phyloP scores from a whole-genome alignment of 2,888 invertebrate species.

The Aspidapion aeneum region DNA sequence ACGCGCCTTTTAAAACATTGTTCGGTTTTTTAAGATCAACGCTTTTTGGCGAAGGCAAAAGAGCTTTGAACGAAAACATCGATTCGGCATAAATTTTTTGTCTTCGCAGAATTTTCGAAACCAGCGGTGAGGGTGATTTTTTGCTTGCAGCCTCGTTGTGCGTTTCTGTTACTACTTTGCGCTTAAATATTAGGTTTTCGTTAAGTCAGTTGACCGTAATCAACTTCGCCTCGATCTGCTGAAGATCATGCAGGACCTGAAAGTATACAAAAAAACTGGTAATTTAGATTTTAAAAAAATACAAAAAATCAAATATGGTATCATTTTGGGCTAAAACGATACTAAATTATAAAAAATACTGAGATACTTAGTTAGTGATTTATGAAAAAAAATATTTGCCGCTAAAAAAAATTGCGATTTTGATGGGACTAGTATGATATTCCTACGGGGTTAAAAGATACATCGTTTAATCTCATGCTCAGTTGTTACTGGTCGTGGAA shows the following conservation, averaged over 20 bases:
- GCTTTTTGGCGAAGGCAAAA: constrained; percentile 11
- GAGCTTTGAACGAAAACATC: constrained; percentile 21
- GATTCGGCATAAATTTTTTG: constrained; percentile 30
- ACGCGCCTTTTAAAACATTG: constrained; percentile 12
- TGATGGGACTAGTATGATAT: too few relatives aligned
- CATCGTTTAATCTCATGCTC: too few relatives aligned
- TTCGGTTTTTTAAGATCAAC: constrained; percentile 3
- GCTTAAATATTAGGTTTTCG: constrained; percentile 31
- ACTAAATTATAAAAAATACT: too few relatives aligned
- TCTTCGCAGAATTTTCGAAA: constrained; percentile 27
- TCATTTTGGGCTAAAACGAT: too few relatives aligned
- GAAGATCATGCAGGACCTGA: constrained; percentile 57
- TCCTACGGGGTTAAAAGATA: too few relatives aligned
- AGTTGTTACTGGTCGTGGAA: too few relatives aligned
- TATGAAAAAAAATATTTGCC: too few relatives aligned
- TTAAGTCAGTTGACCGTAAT: constrained; percentile 47
- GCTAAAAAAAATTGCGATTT: too few relatives aligned
- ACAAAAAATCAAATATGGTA: too few relatives aligned
- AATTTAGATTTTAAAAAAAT: constrained; percentile 1
- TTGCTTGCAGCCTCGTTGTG: constrained; percentile 20
- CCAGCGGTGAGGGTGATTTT: constrained; percentile 22
- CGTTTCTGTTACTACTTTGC: constrained; percentile 21
- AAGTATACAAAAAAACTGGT: constrained; percentile 21
- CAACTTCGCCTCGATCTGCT: constrained; percentile 47
- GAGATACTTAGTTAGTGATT: too few relatives aligned